Percentiles rank a stretch among this genome's conserved stretches.
Conservation (phyloP, 23 tunicate genomes). For the Diplosoma virens region DNA sequence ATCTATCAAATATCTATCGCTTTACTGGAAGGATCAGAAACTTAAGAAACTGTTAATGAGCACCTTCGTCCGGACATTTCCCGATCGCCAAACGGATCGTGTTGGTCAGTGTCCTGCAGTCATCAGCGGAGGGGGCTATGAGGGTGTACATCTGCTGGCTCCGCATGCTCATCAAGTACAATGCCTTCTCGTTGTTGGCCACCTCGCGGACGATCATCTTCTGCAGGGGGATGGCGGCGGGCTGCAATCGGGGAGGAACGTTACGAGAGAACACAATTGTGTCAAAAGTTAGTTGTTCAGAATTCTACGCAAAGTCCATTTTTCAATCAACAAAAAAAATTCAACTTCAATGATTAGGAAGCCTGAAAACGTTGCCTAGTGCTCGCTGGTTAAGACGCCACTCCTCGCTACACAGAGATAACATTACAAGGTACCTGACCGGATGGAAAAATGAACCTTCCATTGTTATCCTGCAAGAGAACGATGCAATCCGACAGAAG, state of each 20-base stretch:
- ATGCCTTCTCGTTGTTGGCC: constrained; percentile 65
- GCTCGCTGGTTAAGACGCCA: too few relatives aligned
- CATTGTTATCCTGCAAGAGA: constrained; percentile 86
- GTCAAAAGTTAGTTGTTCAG: too few relatives aligned
- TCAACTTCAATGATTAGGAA: too few relatives aligned
- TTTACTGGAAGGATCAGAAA: too few relatives aligned
- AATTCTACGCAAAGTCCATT: too few relatives aligned
- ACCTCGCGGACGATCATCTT: constrained; percentile 84
- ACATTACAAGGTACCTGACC: constrained; percentile 70
- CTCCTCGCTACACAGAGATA: not conserved
- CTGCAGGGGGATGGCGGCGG: constrained; percentile 73
- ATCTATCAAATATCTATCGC: too few relatives aligned
- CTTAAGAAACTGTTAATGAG: too few relatives aligned
- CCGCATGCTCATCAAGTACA: constrained; percentile 65
- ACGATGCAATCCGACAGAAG: constrained; percentile 75
- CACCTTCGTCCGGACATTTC: constrained; percentile 85
- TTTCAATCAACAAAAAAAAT: too few relatives aligned
- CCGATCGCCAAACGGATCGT: constrained; percentile 50
- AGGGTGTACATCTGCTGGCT: constrained; percentile 68
- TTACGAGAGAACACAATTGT: too few relatives aligned
- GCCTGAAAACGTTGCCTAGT: too few relatives aligned
- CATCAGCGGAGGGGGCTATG: constrained; percentile 25
- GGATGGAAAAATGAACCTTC: constrained; percentile 72
- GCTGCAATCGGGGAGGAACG: too few relatives aligned
- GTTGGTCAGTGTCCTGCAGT: constrained; percentile 66